phyloP scores from a whole-genome alignment of 2,113 vertebrate genomes.

The Oreocharis arfaki region DNA sequence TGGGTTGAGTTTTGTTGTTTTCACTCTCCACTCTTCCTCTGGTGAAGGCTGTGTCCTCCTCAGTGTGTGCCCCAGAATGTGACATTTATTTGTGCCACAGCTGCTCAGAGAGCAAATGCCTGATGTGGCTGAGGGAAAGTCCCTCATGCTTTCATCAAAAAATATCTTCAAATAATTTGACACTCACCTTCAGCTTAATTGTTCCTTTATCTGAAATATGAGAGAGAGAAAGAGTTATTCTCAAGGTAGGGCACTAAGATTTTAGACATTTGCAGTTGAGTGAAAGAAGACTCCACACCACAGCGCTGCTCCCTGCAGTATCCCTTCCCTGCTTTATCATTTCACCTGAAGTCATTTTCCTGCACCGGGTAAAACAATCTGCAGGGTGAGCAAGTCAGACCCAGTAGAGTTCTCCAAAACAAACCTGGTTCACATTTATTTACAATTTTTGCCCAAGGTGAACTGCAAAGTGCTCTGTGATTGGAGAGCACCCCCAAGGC shows the following conservation, averaged over 20 bases:
- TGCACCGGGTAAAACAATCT: not conserved
- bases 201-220: constrained; percentile 86
- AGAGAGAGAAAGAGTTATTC: not conserved
- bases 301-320: not conserved
- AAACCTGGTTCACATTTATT: not conserved
- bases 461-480: not conserved
- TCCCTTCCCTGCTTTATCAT: not conserved
- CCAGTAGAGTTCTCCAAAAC: not conserved
- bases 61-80: not conserved
- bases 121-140: not conserved
- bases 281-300: not conserved
- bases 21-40: not conserved
- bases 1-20: not conserved
- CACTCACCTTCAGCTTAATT: constrained; percentile 88
- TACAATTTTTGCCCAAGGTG: not conserved
- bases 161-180: not conserved
- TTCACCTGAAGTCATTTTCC: not conserved
- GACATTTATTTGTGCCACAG: not conserved
- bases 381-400: not conserved
- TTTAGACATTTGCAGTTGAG: not conserved
- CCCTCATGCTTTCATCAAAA: not conserved
- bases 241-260: not conserved
- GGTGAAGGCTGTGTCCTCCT: not conserved
- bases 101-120: not conserved
- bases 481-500: not conserved